Evolutionary conservation across 2,888 invertebrate species (phyloP), one percentile per base, ranked within the genome.

Genomic region (Mesorhabditis spiculigera): DNA sequence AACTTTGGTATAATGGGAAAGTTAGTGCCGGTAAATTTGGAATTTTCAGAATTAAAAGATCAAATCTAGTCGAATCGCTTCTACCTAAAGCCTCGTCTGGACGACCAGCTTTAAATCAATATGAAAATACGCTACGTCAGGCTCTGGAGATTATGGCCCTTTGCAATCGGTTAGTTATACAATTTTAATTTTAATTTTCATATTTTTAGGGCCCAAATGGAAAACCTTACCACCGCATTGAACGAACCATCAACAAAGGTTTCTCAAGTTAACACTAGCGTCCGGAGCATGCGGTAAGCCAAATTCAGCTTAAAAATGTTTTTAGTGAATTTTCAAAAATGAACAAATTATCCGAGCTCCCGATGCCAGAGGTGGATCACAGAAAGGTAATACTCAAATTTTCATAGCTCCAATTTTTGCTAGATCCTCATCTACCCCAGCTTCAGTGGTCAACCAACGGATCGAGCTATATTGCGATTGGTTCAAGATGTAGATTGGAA

Each of bases 1-100:
- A 50, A 13, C n/a, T 50, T 10, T 50, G 58, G 58, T 50, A 50
- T n/a, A 50, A 50, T 50, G 58, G 58, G n/a, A 50, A n/a, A 50
- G n/a, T n/a, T 10, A 10, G n/a, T 50, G 8, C 58, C 1, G 58
- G 58, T n/a, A 50, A 50, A n/a, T 50, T 13, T 10, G n/a, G n/a
- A 50, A n/a, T n/a, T 13, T 13, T 50, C 0, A 13, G 2, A 50
- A 13, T 50, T 50, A 10, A 50, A 50, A 1, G 58, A 50, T 50
- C 58, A 13, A 10, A 13, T 50, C n/a, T 50, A 50, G 58, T 50
- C n/a, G 58, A 50, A 2, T 50, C n/a, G n/a, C 58, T 50, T 50
- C 58, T n/a, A 50, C n/a, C n/a, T 10, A n/a, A 13, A 50, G n/a
- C 58, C 8, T n/a, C 58, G 58, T 50, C n/a, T 50, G 58, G n/a